Evolutionary conservation across 2,888 invertebrate species (phyloP).

Genomic region (Oscheius sp.): DNA sequence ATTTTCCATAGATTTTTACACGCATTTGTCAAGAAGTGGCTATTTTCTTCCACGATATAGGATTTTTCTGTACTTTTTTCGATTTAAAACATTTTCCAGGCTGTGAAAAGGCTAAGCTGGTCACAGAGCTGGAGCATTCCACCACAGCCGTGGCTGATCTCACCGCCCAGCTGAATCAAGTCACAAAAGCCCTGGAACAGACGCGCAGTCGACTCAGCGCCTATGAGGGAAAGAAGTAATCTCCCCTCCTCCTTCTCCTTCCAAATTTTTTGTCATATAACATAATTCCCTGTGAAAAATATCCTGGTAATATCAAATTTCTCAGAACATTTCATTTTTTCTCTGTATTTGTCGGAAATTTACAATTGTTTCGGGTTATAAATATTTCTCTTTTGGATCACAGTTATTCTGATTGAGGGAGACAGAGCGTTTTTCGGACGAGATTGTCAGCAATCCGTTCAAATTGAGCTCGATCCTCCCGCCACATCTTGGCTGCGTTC

Average conservation of each 20-base stretch:
- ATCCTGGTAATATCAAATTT: background rate
- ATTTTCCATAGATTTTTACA: too few species aligned
- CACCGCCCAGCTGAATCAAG: background rate
- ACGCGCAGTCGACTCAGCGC: background rate
- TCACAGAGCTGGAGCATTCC: background rate
- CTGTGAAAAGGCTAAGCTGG: slow-evolving; percentile 25
- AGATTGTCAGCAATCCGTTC: slow-evolving; percentile 90
- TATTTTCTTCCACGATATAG: too few species aligned
- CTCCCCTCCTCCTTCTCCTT: background rate
- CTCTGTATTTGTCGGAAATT: background rate
- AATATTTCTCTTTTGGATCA: background rate
- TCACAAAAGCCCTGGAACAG: slow-evolving; percentile 4
- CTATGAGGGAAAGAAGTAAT: slow-evolving; percentile 11
- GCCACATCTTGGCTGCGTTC: slow-evolving; percentile 80
- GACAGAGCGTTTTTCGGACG: slow-evolving; percentile 89
- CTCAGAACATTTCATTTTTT: background rate
- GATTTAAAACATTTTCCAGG: slow-evolving; percentile 1
- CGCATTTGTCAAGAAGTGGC: too few species aligned
- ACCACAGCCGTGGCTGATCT: background rate
- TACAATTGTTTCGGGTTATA: background rate
- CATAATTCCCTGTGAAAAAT: background rate
- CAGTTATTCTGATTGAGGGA: slow-evolving; percentile 73
- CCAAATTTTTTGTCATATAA: background rate
- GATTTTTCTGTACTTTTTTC: background rate
- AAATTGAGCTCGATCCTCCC: slow-evolving; percentile 90